Evolutionary conservation across 2,113 vertebrate species (phyloP).

Genomic region (Phaethornis superciliosus): DNA sequence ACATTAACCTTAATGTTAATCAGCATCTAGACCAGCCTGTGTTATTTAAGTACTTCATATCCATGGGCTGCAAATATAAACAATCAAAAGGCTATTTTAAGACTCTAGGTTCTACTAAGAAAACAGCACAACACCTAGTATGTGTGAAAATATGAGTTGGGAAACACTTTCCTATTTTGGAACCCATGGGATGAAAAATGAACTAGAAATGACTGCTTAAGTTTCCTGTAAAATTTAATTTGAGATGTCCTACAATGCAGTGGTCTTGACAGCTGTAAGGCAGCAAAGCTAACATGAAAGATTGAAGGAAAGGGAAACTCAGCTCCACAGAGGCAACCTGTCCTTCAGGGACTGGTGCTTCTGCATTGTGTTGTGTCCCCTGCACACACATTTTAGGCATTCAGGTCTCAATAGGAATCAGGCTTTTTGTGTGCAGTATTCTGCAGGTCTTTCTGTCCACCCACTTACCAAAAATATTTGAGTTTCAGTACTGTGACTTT

Average conservation of each 20-base stretch:
- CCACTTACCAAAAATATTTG: neutral
- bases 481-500: neutral
- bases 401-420: neutral
- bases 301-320: neutral
- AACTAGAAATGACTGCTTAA: neutral
- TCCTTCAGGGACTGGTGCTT: neutral
- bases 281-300: neutral
- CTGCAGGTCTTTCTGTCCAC: neutral
- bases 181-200: neutral
- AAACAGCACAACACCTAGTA: neutral
- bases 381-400: neutral
- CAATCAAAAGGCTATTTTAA: neutral
- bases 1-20: neutral
- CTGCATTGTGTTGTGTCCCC: neutral
- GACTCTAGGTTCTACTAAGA: neutral
- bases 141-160: neutral
- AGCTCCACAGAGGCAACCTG: neutral
- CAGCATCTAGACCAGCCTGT: neutral
- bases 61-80: neutral
- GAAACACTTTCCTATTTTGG: neutral
- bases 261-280: neutral
- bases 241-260: neutral
- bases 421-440: neutral
- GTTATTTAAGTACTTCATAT: neutral
- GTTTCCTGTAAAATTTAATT: neutral